Percentiles rank a stretch among this genome's conserved stretches.
Evolutionary conservation across 2,888 invertebrate species (phyloP).

Genomic region (Nomada flava): DNA sequence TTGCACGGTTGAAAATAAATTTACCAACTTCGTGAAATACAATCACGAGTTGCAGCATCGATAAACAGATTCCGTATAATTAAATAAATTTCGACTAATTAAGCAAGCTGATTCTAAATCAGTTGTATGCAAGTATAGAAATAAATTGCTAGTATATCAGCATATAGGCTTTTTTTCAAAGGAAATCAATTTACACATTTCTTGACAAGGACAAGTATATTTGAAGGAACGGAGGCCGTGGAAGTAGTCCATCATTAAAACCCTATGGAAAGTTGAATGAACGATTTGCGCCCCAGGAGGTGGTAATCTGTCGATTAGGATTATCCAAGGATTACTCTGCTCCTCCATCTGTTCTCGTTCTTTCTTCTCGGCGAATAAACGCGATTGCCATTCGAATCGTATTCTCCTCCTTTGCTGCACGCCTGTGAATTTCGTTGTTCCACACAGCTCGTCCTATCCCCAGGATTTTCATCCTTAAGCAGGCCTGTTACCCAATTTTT

Average conservation of each 20-base stretch:
- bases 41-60: too few species aligned
- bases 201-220: background rate
- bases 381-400: slow-evolving; percentile 40
- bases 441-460: slow-evolving; percentile 55
- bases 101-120: too few species aligned
- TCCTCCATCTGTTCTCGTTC: slow-evolving; percentile 61
- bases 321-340: slow-evolving; percentile 75
- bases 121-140: too few species aligned
- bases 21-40: too few species aligned
- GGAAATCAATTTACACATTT: background rate
- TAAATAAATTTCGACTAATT: too few species aligned
- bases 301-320: slow-evolving; percentile 77
- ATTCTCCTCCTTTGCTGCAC: slow-evolving; percentile 14
- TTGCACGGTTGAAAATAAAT: too few species aligned
- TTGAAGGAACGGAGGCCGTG: background rate
- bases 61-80: too few species aligned
- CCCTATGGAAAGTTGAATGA: slow-evolving; percentile 46
- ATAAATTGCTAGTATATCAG: too few species aligned
- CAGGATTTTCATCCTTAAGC: slow-evolving; percentile 46
- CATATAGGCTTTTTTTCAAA: too few species aligned
- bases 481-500: slow-evolving; percentile 3
- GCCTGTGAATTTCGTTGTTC: slow-evolving; percentile 24
- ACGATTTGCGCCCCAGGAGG: slow-evolving; percentile 66
- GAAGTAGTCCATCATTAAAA: slow-evolving; percentile 19
- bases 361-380: slow-evolving; percentile 38